Evolutionary conservation across 1,140 invertebrate species (phyloP).

Genomic region (Liolophura sinensis): DNA sequence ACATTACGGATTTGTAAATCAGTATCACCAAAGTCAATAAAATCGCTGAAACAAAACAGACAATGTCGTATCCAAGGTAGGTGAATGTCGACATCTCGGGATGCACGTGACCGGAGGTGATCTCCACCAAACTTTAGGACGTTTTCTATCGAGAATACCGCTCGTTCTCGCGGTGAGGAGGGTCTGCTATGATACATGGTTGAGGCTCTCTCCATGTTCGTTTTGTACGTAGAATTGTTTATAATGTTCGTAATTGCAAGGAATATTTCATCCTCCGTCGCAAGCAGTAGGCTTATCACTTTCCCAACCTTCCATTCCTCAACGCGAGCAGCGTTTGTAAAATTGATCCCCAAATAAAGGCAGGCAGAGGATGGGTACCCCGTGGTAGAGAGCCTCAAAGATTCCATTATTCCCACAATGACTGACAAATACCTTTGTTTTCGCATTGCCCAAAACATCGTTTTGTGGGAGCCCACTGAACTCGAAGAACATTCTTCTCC

Average conservation of each 20-base stretch:
- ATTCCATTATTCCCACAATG: slow-evolving; percentile 21
- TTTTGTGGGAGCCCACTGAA: slow-evolving; percentile 81
- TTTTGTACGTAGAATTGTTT: slow-evolving; percentile 10
- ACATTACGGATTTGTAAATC: no score
- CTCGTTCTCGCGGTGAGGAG: slow-evolving; percentile 17
- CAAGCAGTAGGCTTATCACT: slow-evolving; percentile 36
- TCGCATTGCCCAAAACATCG: slow-evolving; percentile 73
- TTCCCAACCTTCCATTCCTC: slow-evolving; percentile 47
- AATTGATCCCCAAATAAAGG: slow-evolving; percentile 66
- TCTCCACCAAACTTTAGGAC: slow-evolving; percentile 11
- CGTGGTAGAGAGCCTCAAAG: slow-evolving; percentile 20
- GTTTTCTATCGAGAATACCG: slow-evolving; percentile 28
- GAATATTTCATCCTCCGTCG: slow-evolving; percentile 34
- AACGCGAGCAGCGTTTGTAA: slow-evolving; percentile 55
- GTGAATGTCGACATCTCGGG: no score
- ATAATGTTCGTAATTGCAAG: slow-evolving; percentile 29
- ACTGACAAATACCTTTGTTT: slow-evolving; percentile 14
- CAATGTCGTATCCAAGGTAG: no score
- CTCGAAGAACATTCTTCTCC: slow-evolving; percentile 71
- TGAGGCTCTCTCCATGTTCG: slow-evolving; percentile 27
- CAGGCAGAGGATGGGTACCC: slow-evolving; percentile 14
- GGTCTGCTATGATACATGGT: slow-evolving; percentile 17
- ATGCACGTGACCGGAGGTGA: slow-evolving; percentile 3
- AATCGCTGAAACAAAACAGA: no score
- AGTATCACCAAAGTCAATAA: no score